Base-by-base conservation (phyloP, 2,888 invertebrate genomes). In the Leptarthrus brevirostris region DNA sequence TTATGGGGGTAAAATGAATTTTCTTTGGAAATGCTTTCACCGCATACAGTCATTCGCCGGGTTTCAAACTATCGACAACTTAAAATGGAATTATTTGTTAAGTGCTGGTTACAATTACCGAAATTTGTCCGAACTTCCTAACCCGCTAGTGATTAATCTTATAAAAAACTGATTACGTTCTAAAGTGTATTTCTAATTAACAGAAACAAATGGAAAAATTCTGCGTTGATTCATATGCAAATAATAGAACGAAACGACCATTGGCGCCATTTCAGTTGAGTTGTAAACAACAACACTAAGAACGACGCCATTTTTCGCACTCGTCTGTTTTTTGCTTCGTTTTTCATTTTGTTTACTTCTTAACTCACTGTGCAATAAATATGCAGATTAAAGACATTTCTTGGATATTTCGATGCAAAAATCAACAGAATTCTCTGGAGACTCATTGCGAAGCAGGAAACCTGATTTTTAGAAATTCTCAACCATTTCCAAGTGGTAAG, bases 341-440 rank as follows among this genome's bases (percentile, higher is more conserved):
- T 16, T 40, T 14, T 64, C 16, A 18, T 14, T 66, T 66, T 66
- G 26, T 44, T 64, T 47, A 64, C 34, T 69, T 30, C 34, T 30
- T 49, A n/a, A 20, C 69, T 69, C 14, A 24, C 30, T 22, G 69
- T 69, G 69, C 69, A 69, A 52, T 69, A 52, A 69, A 69, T 69
- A 69, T 69, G 69, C 69, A 69, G 69, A 69, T 69, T 52, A 34
- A 52, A 69, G 34, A 34, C 49, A 30, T 30, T 52, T 69, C 69
- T 30, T 52, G 69, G 69, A 69, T 52, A 69, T 69, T 69, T 52
- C 52, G 69, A 69, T 69, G 52, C 69, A 52, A 69, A 69, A 34
- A 30, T 26, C 69, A 49, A 30, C 49, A 36, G 30, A n/a, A 64
- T 22, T 64, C n/a, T 40, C 22, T n/a, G 18, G 22, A 64, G 64